Evolutionary conservation across 2,797 vertebrate genomes (phyloP), one percentile per base, ranked within the genome.

Genomic region (Danionella dracula): DNA sequence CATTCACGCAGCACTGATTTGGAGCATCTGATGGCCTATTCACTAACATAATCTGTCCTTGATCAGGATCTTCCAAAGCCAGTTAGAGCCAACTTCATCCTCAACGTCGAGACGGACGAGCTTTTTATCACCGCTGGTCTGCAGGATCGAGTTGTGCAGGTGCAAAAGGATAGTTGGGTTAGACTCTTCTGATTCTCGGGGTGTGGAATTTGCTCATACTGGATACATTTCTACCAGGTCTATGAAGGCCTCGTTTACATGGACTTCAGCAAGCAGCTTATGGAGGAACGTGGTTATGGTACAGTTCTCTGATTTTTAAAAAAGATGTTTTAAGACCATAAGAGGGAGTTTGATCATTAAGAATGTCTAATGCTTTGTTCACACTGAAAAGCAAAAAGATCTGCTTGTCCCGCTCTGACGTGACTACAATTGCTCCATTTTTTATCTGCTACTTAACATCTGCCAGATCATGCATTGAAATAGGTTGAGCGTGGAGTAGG

Each of bases 241-340:
- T 93, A 91, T 64, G 88, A 92, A 76, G 91, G 91, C 2, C 77
- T 93, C 27, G 84, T 93, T 57, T 92, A 90, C 81, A 93, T 93
- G 91, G 89, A 93, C 71, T 93, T 93, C 74, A 89, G 81, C 77
- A 88, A 86, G 71, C 42, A 79, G 40, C 76, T 91, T 9, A 90
- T 92, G 90, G 88, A 90, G 1, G 81, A 89, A 44, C 82, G 82
- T 34, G 89, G 89, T 68, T 84, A 85, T 29, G 91, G 91, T 92
- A 88, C 61, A 49, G 27, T 8, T 42, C 46, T 50, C 6, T 27
- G n/a, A n/a, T n/a, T n/a, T n/a, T n/a, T n/a, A n/a, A n/a, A n/a
- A n/a, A n/a, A n/a, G n/a, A n/a, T n/a, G n/a, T n/a, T n/a, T n/a
- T n/a, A n/a, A n/a, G n/a, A n/a, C n/a, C n/a, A n/a, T n/a, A n/a